Conservation (phyloP, 2,797 vertebrate species). For the Micromesistius poutassou region DNA sequence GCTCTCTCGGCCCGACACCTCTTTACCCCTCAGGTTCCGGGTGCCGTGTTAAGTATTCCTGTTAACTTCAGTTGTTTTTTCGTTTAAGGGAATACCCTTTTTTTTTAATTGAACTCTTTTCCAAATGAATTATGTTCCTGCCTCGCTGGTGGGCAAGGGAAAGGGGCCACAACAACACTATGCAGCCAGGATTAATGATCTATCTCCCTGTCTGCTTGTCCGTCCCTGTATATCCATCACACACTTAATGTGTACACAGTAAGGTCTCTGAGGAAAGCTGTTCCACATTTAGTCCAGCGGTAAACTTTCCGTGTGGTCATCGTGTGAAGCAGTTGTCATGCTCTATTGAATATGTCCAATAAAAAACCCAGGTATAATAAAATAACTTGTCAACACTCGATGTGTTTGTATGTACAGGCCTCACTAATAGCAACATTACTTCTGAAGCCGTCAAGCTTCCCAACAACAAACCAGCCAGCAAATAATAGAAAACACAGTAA, state of each 20-base stretch:
- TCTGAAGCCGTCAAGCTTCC: no score
- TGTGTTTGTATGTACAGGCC: background rate
- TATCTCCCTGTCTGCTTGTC: background rate
- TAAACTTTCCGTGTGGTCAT: background rate
- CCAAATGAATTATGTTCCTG: background rate
- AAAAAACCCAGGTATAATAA: background rate
- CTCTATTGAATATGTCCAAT: background rate
- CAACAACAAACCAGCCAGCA: background rate
- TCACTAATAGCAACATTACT: background rate
- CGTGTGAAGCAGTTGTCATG: background rate
- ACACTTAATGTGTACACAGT: no score
- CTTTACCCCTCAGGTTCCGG: background rate
- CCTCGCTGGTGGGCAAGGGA: background rate
- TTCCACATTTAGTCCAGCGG: no score
- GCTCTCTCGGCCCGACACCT: background rate
- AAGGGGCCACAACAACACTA: no score
- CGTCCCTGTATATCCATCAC: background rate
- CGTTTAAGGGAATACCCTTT: no score
- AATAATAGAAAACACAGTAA: background rate
- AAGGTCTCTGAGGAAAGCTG: no score
- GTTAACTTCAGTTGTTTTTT: background rate
- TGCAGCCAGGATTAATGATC: background rate
- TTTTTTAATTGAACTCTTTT: no score
- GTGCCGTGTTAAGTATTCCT: background rate
- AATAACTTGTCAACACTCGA: background rate